phyloP scores from a whole-genome alignment of 1,140 invertebrate species.

The Phortica variegata region DNA sequence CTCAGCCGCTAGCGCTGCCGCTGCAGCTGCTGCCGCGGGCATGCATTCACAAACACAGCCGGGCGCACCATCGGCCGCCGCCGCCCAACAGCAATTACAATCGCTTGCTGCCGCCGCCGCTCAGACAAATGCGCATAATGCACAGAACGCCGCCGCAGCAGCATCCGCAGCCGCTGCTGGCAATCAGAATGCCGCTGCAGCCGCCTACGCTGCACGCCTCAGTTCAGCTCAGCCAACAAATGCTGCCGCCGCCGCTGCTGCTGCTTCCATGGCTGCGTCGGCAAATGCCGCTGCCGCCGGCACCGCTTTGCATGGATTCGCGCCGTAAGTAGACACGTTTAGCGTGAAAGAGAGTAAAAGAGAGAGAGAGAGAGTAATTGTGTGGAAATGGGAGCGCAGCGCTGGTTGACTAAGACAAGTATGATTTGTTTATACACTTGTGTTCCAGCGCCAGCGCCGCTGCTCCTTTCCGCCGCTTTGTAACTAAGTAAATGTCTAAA shows the following conservation, averaged over 20 bases:
- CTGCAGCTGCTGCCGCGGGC: slow-evolving; percentile 16
- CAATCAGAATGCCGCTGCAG: slow-evolving; percentile 22
- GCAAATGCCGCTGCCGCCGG: slow-evolving; percentile 68
- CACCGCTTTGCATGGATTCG: slow-evolving; percentile 75
- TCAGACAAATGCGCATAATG: slow-evolving; percentile 15
- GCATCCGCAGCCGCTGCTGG: slow-evolving; percentile 32
- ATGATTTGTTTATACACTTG: no score
- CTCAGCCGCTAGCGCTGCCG: slow-evolving; percentile 27
- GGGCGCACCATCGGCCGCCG: slow-evolving; percentile 23
- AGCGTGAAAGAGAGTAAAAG: no score
- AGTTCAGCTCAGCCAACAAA: slow-evolving; percentile 62
- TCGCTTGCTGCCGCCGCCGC: slow-evolving; percentile 36
- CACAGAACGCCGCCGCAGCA: slow-evolving; percentile 30
- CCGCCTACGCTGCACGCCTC: slow-evolving; percentile 59
- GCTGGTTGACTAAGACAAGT: no score
- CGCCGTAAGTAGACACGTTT: slow-evolving; percentile 72
- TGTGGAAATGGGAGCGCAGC: no score
- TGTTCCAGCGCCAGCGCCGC: no score
- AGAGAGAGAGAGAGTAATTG: no score
- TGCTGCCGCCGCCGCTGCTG: slow-evolving; percentile 64
- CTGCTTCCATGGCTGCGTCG: slow-evolving; percentile 62
- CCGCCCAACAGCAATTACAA: slow-evolving; percentile 35
- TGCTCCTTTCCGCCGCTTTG: no score
- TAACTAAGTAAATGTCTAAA: no score
- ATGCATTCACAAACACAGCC: no score